Evolutionary conservation across 2,113 vertebrate species (phyloP), one percentile per base, ranked within the genome.

Genomic region (Diadophis punctatus): DNA sequence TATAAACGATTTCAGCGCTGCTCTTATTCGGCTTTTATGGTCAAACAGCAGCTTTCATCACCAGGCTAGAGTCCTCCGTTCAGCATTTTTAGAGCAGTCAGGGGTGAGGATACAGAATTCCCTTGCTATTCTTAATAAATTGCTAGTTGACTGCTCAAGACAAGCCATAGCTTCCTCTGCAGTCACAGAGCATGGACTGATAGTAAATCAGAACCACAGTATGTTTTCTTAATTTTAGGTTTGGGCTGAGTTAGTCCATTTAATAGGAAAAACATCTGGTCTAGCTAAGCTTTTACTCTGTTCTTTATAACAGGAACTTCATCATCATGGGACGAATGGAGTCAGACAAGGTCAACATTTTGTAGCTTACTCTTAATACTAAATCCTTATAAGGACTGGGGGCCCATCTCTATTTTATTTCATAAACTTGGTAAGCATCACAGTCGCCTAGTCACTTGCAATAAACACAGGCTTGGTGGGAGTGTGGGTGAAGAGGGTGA

Each of bases 241-340:
- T 97, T 96, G 94, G 96, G 93, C 94, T 96, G 96, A 96, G 94
- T 96, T 97, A 97, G 95, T 97, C 95, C 97, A 60, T 96, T 94
- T 96, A 97, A 98, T 94, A 96, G 97, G 90, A 97, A 98, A 97
- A 98, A 96, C 98, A 98, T 96, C 97, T 98, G 97, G 97, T 95
- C 93, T 96, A 80, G 94, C 95, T 97, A 96, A 97, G 94, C 95
- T 96, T 97, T 96, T 97, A 96, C 96, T 97, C 96, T 97, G 96
- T 96, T 97, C 95, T 97, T 94, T 97, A 92, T 95, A 96, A 93
- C 97, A 97, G 96, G 96, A 97, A 95, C 90, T 93, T 96, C 93
- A 96, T 96, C 94, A 84, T 95, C 96, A 94, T 96, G 96, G 97
- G 97, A 97, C 94, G 56, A 60, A 91, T 3, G 93, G 94, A 98